These are phyloP conservation scores for Oxycera nigricornis DNA, from an alignment of 2,888 invertebrate species.

Conservation along the genomic window DNA sequence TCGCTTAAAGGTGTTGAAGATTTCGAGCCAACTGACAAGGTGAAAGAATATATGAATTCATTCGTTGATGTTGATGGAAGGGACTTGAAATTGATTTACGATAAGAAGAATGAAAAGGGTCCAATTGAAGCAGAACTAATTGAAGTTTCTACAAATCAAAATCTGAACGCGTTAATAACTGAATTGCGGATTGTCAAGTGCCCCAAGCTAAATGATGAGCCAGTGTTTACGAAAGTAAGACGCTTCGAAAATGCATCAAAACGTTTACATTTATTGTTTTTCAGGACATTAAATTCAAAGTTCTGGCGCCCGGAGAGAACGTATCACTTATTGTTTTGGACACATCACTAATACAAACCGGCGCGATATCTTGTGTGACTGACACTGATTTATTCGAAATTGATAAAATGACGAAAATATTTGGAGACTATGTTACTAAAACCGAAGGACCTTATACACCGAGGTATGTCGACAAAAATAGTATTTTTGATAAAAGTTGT, in stretches of 20 bases:
- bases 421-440: slow-evolving; percentile 53
- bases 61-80: slow-evolving; percentile 46
- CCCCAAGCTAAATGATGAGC: slow-evolving; percentile 48
- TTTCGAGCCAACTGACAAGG: slow-evolving; percentile 52
- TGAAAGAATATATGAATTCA: slow-evolving; percentile 52
- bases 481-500: too few relatives aligned
- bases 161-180: slow-evolving; percentile 54
- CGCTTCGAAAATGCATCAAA: background rate
- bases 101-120: slow-evolving; percentile 49
- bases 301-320: slow-evolving; percentile 52
- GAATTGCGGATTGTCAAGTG: slow-evolving; percentile 50
- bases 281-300: slow-evolving; percentile 48
- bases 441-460: slow-evolving; percentile 52
- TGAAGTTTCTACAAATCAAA: slow-evolving; percentile 52
- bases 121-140: slow-evolving; percentile 50
- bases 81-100: slow-evolving; percentile 51
- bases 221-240: slow-evolving; percentile 52
- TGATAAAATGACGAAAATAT: slow-evolving; percentile 53
- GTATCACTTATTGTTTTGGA: slow-evolving; percentile 56
- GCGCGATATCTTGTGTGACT: slow-evolving; percentile 55
- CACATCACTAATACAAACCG: slow-evolving; percentile 53
- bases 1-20: slow-evolving; percentile 54
- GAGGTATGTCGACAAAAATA: slow-evolving; percentile 51
- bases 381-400: slow-evolving; percentile 52
- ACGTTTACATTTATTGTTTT: background rate